Base-by-base conservation (phyloP, 1,140 invertebrate species). In the Drosophila subobscura region DNA sequence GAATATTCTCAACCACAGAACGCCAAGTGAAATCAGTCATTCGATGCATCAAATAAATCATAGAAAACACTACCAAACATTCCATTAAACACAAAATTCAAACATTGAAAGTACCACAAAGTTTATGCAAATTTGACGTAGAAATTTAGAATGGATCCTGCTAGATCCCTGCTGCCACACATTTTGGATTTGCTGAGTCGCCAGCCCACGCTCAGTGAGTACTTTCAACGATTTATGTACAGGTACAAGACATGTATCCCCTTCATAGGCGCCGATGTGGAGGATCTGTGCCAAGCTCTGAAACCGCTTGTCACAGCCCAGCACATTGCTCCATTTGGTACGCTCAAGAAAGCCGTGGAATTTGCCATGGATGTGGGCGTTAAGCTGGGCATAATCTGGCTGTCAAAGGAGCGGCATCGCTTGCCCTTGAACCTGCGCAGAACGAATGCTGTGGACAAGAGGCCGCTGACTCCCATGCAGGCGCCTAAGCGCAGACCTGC, bases 171-270 rank as follows among this genome's bases (percentile, higher is more conserved):
- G 14, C 20, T 85, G 20, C 81, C 80, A 0, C 70, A 67, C 6
- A 37, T 85, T 10, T 5, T 85, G 23, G 56, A 73, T 16, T 1
- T 86, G 37, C 20, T 80, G 1, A 80, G 68, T 49, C 73, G 57
- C 0, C 41, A 77, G 20, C 67, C 66, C 0, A 22, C 61, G 12
- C 44, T 73, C 4, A 44, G 75, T 84, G 3, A 56, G 61, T 64
- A 27, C 12, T 4, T 7, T 42, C 20, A 4, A 5, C 7, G 23
- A 8, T 16, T 12, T 5, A 25, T 2, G 23, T 14, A 8, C 8
- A 8, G 33, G 33, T 29, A 10, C 50, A 63, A 10, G 5, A 12
- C 5, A 0, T n/a, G 5, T 20, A 20, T 27, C 10, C 0, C 6
- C 3, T 14, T 37, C 33, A 16, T 23, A 83, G 79, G 54, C 29